Evolutionary conservation across 1,140 invertebrate genomes (phyloP), one percentile per base, ranked within the genome.

Genomic region (Leptinotarsa texana): DNA sequence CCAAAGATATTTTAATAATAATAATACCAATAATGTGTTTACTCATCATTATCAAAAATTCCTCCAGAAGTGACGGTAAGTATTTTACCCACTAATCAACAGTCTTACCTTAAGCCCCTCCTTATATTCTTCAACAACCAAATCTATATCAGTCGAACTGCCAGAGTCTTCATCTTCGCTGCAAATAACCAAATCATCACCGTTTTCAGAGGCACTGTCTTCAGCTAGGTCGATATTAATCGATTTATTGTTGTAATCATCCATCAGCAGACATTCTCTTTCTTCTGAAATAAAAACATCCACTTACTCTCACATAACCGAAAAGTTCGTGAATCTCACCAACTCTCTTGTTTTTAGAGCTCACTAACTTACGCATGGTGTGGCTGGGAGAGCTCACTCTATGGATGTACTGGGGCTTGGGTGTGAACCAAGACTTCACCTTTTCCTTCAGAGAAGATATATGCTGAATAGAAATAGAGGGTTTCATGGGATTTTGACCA

Each of bases 101-200:
- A 42, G 33, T 42, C 47, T 67, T 62, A 79, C 78, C 27, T 74
- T 79, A 17, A 79, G 63, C 4, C 74, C 76, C 67, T 77, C 76
- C 51, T 69, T 74, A 57, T 79, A 79, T 65, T 79, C 78, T 49
- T 79, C 76, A 11, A 79, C 78, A n/a, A 77, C 72, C 13, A 74
- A 69, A 67, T 79, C 78, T 57, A 79, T 79, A 63, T 79, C 78
- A 24, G 78, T 77, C 5, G 78, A 79, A 65, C 74, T 77, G 18
- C 73, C 76, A 22, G 78, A 77, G 33, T 76, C 63, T 21, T 75
- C 75, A 22, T 51, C 78, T 51, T 75, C 76, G 18, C 63, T 69
- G 21, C 72, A 57, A 2, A 72, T 69, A 27, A 77, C 48, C 3
- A 75, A 62, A 24, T 77, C 72, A 74, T 76, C 78, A 24, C 76